These are phyloP conservation scores for Mimumesa dahlbomi DNA, from an alignment of 2,888 invertebrate genomes.

Conservation along the genomic window DNA sequence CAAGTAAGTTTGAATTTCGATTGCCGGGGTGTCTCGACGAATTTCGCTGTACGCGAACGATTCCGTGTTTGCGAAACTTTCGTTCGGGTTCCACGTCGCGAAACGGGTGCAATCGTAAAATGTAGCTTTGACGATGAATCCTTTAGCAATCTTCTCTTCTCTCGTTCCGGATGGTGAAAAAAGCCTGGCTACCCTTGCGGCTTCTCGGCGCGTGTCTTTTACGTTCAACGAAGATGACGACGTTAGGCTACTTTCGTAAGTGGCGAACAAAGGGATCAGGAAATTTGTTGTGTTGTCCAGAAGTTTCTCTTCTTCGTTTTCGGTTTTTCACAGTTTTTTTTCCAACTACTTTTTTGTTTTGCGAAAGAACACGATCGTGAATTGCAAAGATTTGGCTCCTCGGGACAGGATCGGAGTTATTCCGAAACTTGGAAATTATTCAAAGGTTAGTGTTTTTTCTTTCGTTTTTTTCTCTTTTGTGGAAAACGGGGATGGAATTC, in stretches of 20 bases:
- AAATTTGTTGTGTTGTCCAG: constrained; percentile 28
- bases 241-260: constrained; percentile 66
- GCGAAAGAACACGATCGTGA: background rate
- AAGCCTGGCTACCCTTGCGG: constrained; percentile 70
- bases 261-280: constrained; percentile 57
- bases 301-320: background rate
- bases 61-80: too few species aligned
- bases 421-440: too few species aligned
- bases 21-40: too few species aligned
- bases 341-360: too few species aligned
- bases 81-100: constrained; percentile 64
- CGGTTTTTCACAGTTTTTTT: background rate
- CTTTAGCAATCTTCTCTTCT: constrained; percentile 76
- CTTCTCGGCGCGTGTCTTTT: constrained; percentile 69
- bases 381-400: constrained; percentile 7
- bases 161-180: constrained; percentile 73
- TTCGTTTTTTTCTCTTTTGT: background rate
- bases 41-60: too few species aligned
- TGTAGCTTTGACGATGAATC: constrained; percentile 79
- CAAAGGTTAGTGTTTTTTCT: background rate
- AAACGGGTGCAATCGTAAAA: constrained; percentile 71
- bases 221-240: constrained; percentile 72
- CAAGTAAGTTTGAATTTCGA: too few species aligned
- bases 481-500: constrained; percentile 4
- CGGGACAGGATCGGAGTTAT: constrained; percentile 13